phyloP scores from a whole-genome alignment of 2,113 vertebrate genomes.

The Aphelocoma coerulescens region DNA sequence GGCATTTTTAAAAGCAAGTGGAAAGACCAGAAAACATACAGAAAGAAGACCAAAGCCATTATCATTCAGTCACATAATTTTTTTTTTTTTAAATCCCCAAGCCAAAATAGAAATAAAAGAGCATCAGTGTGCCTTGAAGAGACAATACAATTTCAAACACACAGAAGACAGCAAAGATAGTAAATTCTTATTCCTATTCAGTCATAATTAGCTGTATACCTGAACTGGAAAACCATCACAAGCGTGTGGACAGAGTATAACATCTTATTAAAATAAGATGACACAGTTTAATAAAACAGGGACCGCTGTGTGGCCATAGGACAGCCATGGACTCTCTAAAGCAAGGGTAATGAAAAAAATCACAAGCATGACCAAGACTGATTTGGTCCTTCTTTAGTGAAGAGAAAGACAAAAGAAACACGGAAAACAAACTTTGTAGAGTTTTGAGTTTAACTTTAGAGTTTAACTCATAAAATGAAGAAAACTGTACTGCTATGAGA shows the following conservation, averaged over 20 bases:
- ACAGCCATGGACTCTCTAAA: not conserved
- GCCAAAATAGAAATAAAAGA: not conserved
- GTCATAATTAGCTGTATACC: not conserved
- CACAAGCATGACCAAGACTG: not conserved
- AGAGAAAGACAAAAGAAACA: not conserved
- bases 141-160: not conserved
- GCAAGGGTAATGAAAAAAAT: not conserved
- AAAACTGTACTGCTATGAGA: not conserved
- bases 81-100: not conserved
- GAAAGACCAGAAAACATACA: not conserved
- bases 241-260: not conserved
- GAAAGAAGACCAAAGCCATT: not conserved
- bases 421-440: not conserved
- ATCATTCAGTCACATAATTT: not conserved
- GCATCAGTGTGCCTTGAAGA: not conserved
- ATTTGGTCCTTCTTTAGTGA: not conserved
- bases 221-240: not conserved
- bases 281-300: not conserved
- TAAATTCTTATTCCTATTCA: not conserved
- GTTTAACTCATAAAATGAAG: not conserved
- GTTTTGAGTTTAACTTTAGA: not conserved
- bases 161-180: not conserved
- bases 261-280: not conserved
- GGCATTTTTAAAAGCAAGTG: not conserved
- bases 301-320: not conserved